phyloP scores from a whole-genome alignment of 2,113 vertebrate genomes.

The Leptosomus discolor region DNA sequence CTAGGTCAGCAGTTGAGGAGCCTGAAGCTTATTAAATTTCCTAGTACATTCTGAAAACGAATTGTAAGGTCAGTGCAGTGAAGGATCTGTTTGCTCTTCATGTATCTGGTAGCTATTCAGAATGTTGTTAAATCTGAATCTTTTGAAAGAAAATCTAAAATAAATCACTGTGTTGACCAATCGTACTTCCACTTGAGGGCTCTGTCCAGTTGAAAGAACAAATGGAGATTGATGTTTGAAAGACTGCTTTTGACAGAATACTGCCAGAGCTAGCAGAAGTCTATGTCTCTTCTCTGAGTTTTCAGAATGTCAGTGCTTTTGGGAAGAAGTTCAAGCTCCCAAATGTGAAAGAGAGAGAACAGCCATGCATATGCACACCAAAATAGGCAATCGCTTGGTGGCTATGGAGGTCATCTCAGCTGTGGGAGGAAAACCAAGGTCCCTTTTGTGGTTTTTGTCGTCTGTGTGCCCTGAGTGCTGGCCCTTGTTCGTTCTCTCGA shows the following conservation, averaged over 20 bases:
- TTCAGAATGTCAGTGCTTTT: background rate
- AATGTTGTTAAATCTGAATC: background rate
- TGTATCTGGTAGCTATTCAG: background rate
- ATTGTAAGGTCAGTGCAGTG: background rate
- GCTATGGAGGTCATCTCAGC: background rate
- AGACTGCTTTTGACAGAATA: background rate
- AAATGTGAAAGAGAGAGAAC: background rate
- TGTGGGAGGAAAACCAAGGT: background rate
- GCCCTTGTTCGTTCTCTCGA: background rate
- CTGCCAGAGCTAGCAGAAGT: background rate
- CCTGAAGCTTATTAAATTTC: slow-evolving; percentile 46
- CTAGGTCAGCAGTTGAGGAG: slow-evolving; percentile 23
- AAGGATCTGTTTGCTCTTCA: background rate
- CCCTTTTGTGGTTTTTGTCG: background rate
- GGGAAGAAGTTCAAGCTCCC: background rate
- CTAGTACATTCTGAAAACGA: background rate
- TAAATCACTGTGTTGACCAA: background rate
- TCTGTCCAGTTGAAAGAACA: background rate
- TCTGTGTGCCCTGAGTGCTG: background rate
- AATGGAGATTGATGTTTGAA: background rate
- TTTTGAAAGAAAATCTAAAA: background rate
- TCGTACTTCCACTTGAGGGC: background rate
- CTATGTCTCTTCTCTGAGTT: background rate
- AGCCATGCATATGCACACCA: background rate
- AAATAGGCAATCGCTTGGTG: background rate